A percentile compares a stretch with the other conserved stretches of the same genome.
Evolutionary conservation across 2,113 vertebrate genomes (phyloP).

Genomic region (Bos indicus): DNA sequence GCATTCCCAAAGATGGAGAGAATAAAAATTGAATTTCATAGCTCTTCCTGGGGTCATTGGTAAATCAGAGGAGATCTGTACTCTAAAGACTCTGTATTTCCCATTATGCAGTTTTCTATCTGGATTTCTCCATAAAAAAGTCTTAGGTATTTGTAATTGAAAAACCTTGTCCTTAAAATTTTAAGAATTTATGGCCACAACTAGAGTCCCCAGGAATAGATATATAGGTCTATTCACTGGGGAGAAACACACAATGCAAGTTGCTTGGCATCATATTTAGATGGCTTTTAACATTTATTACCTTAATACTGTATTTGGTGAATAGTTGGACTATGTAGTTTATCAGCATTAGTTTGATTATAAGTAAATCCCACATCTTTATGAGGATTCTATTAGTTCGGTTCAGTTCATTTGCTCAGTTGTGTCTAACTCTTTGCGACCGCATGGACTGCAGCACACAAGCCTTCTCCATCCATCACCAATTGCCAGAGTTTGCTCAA

Average conservation of each 20-base stretch:
- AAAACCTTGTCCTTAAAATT: neutral
- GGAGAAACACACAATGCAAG: fast-evolving
- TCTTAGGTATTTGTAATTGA: neutral
- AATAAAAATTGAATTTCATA: neutral
- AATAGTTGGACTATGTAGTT: neutral
- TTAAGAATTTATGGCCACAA: neutral
- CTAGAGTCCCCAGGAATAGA: neutral
- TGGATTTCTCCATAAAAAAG: neutral
- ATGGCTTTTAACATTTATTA: neutral
- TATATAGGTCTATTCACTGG: neutral
- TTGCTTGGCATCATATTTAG: neutral
- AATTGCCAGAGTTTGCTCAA: neutral
- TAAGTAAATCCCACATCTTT: neutral
- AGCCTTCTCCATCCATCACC: neutral
- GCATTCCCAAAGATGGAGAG: neutral
- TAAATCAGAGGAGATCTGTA: neutral
- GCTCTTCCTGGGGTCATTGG: neutral
- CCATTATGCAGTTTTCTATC: neutral
- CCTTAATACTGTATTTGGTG: neutral
- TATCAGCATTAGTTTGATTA: neutral
- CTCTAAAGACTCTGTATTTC: neutral
- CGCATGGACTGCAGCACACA: neutral
- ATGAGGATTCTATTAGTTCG: neutral
- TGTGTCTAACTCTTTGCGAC: neutral
- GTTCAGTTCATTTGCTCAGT: neutral